phyloP scores from a whole-genome alignment of 2,888 invertebrate genomes.

The Coenonympha arcania region DNA sequence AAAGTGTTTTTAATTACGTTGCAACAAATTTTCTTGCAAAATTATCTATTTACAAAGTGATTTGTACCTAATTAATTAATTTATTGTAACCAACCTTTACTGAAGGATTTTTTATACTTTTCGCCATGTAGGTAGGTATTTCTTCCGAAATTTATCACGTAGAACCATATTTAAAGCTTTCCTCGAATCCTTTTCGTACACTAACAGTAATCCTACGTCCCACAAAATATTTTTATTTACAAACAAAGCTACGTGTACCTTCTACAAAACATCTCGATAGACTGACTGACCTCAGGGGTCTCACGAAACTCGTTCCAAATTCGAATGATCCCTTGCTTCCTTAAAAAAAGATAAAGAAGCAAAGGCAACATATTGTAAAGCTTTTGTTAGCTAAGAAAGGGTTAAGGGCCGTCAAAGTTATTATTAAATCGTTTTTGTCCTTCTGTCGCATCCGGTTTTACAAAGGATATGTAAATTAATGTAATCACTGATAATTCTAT shows the following conservation, averaged over 20 bases:
- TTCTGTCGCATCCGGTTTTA: conserved; percentile 65
- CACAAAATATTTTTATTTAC: background rate
- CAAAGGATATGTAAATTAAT: conserved; percentile 71
- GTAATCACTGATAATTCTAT: conserved; percentile 73
- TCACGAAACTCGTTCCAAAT: conserved; percentile 65
- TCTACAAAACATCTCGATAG: conserved; percentile 49
- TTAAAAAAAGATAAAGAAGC: conserved; percentile 51
- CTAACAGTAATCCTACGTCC: too few species aligned
- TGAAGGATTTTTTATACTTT: background rate
- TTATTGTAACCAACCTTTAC: background rate
- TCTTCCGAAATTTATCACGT: background rate
- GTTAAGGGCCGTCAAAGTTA: conserved; percentile 68
- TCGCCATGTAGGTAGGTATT: background rate
- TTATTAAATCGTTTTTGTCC: conserved; percentile 74
- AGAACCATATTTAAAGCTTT: background rate
- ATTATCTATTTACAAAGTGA: too few species aligned
- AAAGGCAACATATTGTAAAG: conserved; percentile 68
- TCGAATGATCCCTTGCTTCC: conserved; percentile 65
- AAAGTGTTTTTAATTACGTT: too few species aligned
- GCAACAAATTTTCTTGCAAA: too few species aligned
- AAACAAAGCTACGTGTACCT: conserved; percentile 44
- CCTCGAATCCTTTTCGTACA: background rate
- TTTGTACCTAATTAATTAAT: too few species aligned
- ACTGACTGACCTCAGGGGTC: conserved; percentile 69
- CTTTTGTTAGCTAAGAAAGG: conserved; percentile 68